Conservation (phyloP, 1,140 invertebrate genomes). For the Cyrtorhinus lividipennis region DNA sequence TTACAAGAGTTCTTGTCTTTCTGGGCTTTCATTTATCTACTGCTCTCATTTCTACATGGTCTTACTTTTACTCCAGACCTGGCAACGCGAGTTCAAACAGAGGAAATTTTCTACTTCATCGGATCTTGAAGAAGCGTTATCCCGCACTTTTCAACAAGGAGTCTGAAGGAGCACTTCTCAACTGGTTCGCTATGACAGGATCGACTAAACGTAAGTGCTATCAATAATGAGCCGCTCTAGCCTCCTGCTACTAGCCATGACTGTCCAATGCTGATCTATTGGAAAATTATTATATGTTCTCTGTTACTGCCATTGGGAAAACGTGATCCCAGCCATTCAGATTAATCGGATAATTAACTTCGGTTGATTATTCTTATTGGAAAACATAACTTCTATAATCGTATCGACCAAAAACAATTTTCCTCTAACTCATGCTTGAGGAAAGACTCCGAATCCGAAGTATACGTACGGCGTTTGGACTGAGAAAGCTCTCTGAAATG, state of each 20-base stretch:
- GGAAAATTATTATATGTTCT: neutral
- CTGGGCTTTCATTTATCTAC: neutral
- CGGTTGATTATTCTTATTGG: neutral
- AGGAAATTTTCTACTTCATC: slow-evolving; percentile 65
- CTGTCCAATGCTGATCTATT: too few relatives aligned
- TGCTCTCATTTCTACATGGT: too few relatives aligned
- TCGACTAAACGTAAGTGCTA: slow-evolving; percentile 30
- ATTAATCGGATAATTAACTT: neutral
- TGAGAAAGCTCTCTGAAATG: too few relatives aligned
- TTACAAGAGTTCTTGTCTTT: neutral
- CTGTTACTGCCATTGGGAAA: neutral
- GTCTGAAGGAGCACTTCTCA: slow-evolving; percentile 34
- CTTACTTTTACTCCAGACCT: slow-evolving; percentile 33
- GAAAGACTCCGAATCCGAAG: too few relatives aligned
- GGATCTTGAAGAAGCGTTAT: slow-evolving; percentile 59
- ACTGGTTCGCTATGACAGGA: slow-evolving; percentile 37
- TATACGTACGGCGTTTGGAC: too few relatives aligned
- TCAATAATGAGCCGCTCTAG: neutral
- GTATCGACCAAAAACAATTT: too few relatives aligned
- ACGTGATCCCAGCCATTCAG: neutral
- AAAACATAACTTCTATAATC: too few relatives aligned
- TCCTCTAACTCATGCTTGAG: too few relatives aligned
- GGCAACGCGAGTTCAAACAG: slow-evolving; percentile 62
- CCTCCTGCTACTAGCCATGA: neutral
- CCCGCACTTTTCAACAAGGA: slow-evolving; percentile 46